phyloP scores from a whole-genome alignment of 2,888 invertebrate species.

The Macaria liturata region DNA sequence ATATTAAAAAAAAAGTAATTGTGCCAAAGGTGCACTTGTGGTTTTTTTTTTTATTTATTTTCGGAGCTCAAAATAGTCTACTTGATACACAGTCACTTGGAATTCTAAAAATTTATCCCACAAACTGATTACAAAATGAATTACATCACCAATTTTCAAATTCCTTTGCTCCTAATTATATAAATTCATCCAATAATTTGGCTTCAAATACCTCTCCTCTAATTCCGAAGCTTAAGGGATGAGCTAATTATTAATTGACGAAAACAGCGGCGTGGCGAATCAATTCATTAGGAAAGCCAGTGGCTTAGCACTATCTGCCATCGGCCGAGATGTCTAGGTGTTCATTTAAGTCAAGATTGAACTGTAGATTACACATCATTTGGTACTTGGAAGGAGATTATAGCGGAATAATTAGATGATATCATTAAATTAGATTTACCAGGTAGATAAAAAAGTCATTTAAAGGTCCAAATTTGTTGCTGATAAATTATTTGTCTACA shows the following conservation, averaged over 20 bases:
- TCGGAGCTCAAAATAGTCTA: too few relatives aligned
- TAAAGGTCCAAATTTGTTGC: too few relatives aligned
- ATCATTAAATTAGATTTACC: too few relatives aligned
- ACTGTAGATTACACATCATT: constrained; percentile 73
- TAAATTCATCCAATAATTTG: constrained; percentile 25
- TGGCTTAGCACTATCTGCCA: constrained; percentile 66
- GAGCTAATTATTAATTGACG: constrained; percentile 56
- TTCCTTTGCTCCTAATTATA: constrained; percentile 5
- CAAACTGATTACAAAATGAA: too few relatives aligned
- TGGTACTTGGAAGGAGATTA: constrained; percentile 49
- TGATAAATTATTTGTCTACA: too few relatives aligned
- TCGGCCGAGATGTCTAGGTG: constrained; percentile 66
- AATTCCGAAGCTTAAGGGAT: constrained; percentile 31
- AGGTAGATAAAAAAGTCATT: too few relatives aligned
- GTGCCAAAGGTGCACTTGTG: too few relatives aligned
- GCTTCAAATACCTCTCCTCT: constrained; percentile 23
- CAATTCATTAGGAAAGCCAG: constrained; percentile 75
- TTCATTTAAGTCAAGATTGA: constrained; percentile 79
- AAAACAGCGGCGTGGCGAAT: constrained; percentile 56
- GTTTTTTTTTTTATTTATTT: too few relatives aligned
- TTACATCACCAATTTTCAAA: too few relatives aligned
- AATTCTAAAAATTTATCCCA: too few relatives aligned
- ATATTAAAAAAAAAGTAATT: not conserved
- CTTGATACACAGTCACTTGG: too few relatives aligned
- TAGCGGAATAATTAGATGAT: constrained; percentile 19